Evolutionary conservation across 2,797 vertebrate genomes (phyloP).

Genomic region (Phrynocephalus forsythii): DNA sequence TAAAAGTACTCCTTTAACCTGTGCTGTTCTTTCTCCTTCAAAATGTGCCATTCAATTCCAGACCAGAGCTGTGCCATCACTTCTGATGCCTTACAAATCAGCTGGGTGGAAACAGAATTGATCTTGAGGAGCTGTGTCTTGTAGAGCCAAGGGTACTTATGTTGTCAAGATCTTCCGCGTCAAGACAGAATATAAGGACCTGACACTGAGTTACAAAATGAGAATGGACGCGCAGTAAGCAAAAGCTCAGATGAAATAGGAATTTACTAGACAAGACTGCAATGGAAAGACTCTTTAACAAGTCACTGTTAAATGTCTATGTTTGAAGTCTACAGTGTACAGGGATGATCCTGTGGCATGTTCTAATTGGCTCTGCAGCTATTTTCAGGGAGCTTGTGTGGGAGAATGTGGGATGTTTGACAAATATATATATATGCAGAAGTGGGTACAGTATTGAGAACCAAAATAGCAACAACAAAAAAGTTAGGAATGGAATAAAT

Average conservation of each 20-base stretch:
- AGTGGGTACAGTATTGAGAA: neutral
- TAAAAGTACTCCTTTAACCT: neutral
- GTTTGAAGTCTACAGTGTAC: neutral
- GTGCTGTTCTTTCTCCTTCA: neutral
- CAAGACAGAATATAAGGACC: neutral
- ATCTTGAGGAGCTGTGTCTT: neutral
- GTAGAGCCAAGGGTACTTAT: too few species aligned
- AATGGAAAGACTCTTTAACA: neutral
- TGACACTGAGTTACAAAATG: neutral
- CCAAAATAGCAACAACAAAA: conserved; percentile 16
- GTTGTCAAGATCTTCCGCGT: neutral
- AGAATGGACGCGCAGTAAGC: neutral
- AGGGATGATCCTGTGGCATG: neutral
- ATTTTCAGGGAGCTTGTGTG: neutral
- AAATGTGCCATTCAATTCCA: neutral
- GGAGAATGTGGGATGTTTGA: neutral
- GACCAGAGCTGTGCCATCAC: neutral
- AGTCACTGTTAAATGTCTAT: neutral
- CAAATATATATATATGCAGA: neutral
- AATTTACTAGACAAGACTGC: neutral
- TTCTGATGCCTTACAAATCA: neutral
- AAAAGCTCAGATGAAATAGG: neutral
- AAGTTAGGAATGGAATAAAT: neutral
- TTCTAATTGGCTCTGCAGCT: neutral
- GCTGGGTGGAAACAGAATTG: neutral